Conservation (phyloP, 2,888 invertebrate genomes). For the Biston stratarius region DNA sequence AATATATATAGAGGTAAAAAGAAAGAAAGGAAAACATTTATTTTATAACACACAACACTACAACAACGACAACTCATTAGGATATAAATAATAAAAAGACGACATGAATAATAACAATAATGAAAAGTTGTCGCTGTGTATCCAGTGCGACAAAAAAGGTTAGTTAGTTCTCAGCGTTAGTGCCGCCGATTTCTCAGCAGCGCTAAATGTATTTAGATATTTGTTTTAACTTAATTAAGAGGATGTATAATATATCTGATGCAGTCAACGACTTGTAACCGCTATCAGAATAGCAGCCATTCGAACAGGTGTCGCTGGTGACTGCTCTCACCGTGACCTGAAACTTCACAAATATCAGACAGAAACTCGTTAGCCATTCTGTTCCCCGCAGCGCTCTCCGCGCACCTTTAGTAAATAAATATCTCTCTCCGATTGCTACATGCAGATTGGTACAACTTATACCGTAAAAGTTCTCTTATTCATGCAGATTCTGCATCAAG, state of each 20-base stretch:
- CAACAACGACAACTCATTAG: too few relatives aligned
- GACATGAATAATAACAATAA: too few relatives aligned
- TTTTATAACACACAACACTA: too few relatives aligned
- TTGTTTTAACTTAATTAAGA: background rate
- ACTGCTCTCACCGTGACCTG: conserved; percentile 55
- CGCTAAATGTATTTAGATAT: too few relatives aligned
- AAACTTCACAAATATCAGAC: conserved; percentile 65
- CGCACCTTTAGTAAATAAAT: conserved; percentile 54
- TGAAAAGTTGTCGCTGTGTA: too few relatives aligned
- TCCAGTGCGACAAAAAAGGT: too few relatives aligned
- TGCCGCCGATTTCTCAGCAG: too few relatives aligned
- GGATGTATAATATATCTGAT: background rate
- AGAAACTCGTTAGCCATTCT: conserved; percentile 65
- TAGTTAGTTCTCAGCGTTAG: too few relatives aligned
- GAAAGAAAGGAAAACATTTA: too few relatives aligned
- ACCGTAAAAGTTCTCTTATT: conserved; percentile 40
- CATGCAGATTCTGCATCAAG: conserved; percentile 41
- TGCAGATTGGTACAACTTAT: conserved; percentile 49
- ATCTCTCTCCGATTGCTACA: conserved; percentile 54
- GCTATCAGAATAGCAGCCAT: background rate
- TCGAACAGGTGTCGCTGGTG: conserved; percentile 33
- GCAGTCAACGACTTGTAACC: background rate
- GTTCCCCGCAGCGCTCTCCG: conserved; percentile 48
- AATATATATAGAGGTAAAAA: too few relatives aligned
- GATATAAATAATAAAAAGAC: too few relatives aligned